Conservation (phyloP, 2,888 invertebrate genomes). For the Limenitis camilla region DNA sequence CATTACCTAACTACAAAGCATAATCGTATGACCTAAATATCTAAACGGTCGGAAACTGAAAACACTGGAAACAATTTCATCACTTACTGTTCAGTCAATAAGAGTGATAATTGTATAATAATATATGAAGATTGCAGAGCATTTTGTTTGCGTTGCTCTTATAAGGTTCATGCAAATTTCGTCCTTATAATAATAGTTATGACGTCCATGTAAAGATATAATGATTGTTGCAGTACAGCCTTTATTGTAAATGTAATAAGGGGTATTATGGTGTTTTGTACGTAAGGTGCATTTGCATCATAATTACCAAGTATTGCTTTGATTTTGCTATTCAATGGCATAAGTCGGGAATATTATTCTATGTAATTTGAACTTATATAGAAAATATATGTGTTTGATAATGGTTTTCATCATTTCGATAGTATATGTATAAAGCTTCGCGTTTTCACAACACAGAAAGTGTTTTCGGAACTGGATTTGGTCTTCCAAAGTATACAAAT, state of each 20-base stretch:
- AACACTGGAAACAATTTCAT: conserved; percentile 10
- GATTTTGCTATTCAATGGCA: conserved; percentile 8
- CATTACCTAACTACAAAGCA: conserved; percentile 30
- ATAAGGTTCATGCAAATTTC: conserved; percentile 19
- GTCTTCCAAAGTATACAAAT: too few relatives aligned
- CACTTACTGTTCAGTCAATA: conserved; percentile 13
- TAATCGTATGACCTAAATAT: conserved; percentile 29
- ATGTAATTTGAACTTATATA: not conserved
- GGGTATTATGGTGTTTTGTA: not conserved
- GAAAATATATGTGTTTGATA: not conserved
- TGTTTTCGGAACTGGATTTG: too few relatives aligned
- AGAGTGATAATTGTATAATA: conserved; percentile 6
- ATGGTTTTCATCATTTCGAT: too few relatives aligned
- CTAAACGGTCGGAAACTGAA: conserved; percentile 19
- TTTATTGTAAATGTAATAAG: not conserved
- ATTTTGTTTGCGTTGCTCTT: conserved; percentile 1
- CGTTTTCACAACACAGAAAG: too few relatives aligned
- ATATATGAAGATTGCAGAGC: not conserved
- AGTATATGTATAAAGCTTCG: too few relatives aligned
- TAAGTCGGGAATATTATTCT: conserved; percentile 1
- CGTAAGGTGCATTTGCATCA: conserved; percentile 7
- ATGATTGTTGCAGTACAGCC: not conserved
- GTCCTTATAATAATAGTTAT: conserved; percentile 17
- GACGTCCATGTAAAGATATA: conserved; percentile 6
- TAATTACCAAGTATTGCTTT: not conserved